phyloP scores from a whole-genome alignment of 2,113 vertebrate species.

The Passer domesticus region DNA sequence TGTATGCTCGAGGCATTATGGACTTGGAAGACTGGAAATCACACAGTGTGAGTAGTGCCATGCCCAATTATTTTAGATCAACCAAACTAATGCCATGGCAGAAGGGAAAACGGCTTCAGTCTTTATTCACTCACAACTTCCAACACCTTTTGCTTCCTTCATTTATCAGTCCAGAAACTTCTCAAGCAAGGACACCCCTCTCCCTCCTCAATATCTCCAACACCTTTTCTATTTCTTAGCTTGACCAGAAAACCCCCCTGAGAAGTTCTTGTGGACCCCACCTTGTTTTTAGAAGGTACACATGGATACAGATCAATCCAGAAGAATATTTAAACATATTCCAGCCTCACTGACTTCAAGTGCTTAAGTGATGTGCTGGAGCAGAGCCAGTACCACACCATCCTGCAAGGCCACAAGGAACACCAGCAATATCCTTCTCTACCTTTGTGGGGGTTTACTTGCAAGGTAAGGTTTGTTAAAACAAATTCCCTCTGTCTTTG shows the following conservation, averaged over 20 bases:
- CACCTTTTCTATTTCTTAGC: not conserved
- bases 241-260: not conserved
- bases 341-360: not conserved
- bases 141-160: not conserved
- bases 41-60: not conserved
- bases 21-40: not conserved
- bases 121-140: not conserved
- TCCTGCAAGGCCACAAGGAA: not conserved
- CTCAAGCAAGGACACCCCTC: not conserved
- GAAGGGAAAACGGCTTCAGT: not conserved
- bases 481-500: not conserved
- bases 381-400: not conserved
- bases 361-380: slow-evolving; percentile 23
- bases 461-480: not conserved
- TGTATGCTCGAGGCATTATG: not conserved
- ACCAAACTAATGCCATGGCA: not conserved
- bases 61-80: not conserved
- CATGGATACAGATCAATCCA: not conserved
- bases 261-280: not conserved
- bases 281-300: not conserved
- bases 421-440: not conserved
- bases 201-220: fast-evolving
- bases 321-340: not conserved
- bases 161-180: not conserved
- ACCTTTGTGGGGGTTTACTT: not conserved